Evolutionary conservation across 1,140 invertebrate species (phyloP).

Genomic region (Dendrolimus kikuchii): DNA sequence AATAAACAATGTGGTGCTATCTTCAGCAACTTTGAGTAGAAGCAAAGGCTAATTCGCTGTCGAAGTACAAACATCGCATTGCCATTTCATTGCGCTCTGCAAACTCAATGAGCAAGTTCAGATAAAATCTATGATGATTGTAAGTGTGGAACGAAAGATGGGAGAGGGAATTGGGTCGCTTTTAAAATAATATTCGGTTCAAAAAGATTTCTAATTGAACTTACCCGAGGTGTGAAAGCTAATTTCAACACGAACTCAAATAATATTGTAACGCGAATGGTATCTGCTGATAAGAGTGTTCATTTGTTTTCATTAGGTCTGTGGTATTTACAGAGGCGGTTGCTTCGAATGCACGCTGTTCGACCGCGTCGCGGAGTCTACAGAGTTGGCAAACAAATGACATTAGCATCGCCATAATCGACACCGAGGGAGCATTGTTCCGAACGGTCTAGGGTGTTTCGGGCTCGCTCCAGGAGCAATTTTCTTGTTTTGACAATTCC

Average conservation of each 20-base stretch:
- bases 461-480: constrained; percentile 25
- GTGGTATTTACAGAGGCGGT: constrained; percentile 22
- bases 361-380: constrained; percentile 25
- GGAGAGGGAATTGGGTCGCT: too few species aligned
- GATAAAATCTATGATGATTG: too few species aligned
- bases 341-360: constrained; percentile 12
- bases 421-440: constrained; percentile 33
- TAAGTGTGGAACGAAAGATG: too few species aligned
- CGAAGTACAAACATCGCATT: too few species aligned
- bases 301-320: constrained; percentile 21
- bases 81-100: too few species aligned
- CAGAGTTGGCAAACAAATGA: constrained; percentile 50
- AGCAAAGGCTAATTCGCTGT: too few species aligned
- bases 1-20: too few species aligned
- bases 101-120: too few species aligned
- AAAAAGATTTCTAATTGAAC: too few species aligned
- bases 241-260: constrained; percentile 1
- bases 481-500: constrained; percentile 37
- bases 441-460: constrained; percentile 11
- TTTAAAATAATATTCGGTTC: too few species aligned
- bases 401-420: constrained; percentile 51
- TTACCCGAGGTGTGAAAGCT: background rate
- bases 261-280: constrained; percentile 16
- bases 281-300: constrained; percentile 20
- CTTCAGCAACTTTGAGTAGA: too few species aligned